Percentiles rank a stretch among this genome's conserved stretches.
These are phyloP conservation scores for Sander vitreus DNA, from an alignment of 2,113 vertebrate species.

Conservation along the genomic window DNA sequence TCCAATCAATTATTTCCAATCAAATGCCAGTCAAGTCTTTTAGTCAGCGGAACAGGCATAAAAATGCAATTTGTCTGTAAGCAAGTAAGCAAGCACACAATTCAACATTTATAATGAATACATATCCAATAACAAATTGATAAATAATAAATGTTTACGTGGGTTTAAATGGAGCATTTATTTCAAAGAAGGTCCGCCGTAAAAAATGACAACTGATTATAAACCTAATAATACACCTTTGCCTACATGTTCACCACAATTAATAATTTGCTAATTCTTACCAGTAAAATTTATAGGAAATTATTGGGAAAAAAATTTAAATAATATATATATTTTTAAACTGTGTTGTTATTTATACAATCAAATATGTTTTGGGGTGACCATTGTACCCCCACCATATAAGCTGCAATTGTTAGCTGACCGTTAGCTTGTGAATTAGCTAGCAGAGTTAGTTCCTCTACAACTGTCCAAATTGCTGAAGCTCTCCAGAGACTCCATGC, in stretches of 20 bases:
- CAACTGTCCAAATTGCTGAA: background rate
- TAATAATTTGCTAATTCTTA: background rate
- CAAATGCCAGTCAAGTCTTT: background rate
- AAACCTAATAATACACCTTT: background rate
- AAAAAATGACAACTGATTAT: background rate
- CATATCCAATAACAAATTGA: background rate
- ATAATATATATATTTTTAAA: background rate
- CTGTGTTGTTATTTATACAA: background rate
- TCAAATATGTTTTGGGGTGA: background rate
- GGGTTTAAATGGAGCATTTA: background rate
- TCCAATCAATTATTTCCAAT: background rate
- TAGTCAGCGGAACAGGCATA: background rate
- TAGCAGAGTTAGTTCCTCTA: background rate
- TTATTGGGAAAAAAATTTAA: too few species aligned
- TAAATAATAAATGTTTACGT: background rate
- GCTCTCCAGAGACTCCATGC: background rate
- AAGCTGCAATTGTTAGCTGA: background rate
- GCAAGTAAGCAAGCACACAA: background rate
- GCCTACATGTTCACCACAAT: background rate
- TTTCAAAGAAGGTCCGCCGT: background rate
- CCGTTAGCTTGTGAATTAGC: too few species aligned
- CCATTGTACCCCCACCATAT: background rate
- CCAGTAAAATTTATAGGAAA: background rate
- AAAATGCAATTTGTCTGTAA: background rate
- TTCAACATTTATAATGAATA: background rate